Conservation (phyloP, 2,888 invertebrate genomes). For the Deilephila porcellus region DNA sequence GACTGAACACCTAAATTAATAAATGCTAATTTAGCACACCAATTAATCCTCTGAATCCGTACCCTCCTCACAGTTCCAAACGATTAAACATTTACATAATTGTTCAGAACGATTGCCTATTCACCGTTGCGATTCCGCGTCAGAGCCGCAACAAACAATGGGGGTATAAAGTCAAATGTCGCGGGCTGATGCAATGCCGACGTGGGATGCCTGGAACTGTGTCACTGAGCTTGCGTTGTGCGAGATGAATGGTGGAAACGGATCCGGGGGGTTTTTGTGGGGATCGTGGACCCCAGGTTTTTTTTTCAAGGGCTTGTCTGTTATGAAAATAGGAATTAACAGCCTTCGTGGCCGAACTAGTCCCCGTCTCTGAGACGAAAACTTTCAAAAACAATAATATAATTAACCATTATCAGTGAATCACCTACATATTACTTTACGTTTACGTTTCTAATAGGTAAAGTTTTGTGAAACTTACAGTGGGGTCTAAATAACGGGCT, state of each 20-base stretch:
- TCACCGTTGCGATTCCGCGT: conserved; percentile 9
- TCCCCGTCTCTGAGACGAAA: no score
- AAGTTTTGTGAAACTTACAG: no score
- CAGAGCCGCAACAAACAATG: conserved; percentile 18
- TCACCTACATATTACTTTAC: no score
- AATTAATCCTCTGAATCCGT: neutral
- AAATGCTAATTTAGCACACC: neutral
- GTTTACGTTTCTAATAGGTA: no score
- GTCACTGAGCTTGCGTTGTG: conserved; percentile 22
- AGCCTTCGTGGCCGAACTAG: no score
- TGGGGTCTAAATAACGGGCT: no score
- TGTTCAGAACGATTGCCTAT: conserved; percentile 11
- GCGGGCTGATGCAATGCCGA: conserved; percentile 6
- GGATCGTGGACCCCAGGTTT: no score
- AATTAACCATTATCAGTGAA: no score
- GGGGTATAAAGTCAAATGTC: conserved; percentile 25
- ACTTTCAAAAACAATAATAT: no score
- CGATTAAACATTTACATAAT: conserved; percentile 25
- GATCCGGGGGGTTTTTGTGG: neutral
- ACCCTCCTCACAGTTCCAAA: neutral
- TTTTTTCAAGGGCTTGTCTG: no score
- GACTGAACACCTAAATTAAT: neutral
- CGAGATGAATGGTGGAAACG: neutral
- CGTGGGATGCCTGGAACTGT: conserved; percentile 20
- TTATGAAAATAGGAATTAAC: no score